phyloP scores from a whole-genome alignment of 2,888 invertebrate species.

The Andrena praecox region DNA sequence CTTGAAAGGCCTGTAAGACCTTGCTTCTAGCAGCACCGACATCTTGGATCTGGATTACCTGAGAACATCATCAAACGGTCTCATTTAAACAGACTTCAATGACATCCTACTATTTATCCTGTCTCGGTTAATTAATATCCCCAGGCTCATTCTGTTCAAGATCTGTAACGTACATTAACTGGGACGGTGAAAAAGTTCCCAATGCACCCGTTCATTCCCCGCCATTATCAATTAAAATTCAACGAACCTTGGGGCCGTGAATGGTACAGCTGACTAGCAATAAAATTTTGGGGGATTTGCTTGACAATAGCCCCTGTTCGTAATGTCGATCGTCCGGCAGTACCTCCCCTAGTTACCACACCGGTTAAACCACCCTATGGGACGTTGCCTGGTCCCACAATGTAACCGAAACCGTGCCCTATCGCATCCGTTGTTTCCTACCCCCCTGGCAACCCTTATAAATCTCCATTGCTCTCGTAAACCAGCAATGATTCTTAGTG shows the following conservation, averaged over 20 bases:
- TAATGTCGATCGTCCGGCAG: slow-evolving; percentile 27
- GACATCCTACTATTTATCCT: neutral
- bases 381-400: slow-evolving; percentile 10
- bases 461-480: slow-evolving; percentile 55
- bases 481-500: slow-evolving; percentile 26
- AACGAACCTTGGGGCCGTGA: neutral
- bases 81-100: neutral
- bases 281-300: slow-evolving; percentile 48
- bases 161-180: neutral
- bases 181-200: neutral
- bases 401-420: slow-evolving; percentile 32
- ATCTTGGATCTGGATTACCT: slow-evolving; percentile 68
- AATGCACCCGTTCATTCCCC: neutral
- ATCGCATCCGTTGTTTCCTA: slow-evolving; percentile 16
- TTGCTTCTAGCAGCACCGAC: slow-evolving; percentile 91
- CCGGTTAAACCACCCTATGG: slow-evolving; percentile 42
- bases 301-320: slow-evolving; percentile 40
- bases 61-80: slow-evolving; percentile 34
- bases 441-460: slow-evolving; percentile 41
- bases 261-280: slow-evolving; percentile 19
- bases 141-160: too few species aligned
- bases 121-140: too few species aligned
- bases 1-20: slow-evolving; percentile 97
- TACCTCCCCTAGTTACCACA: slow-evolving; percentile 28
- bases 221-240: slow-evolving; percentile 25